Evolutionary conservation across 2,888 invertebrate genomes (phyloP).

Genomic region (Hecatera dysodea): DNA sequence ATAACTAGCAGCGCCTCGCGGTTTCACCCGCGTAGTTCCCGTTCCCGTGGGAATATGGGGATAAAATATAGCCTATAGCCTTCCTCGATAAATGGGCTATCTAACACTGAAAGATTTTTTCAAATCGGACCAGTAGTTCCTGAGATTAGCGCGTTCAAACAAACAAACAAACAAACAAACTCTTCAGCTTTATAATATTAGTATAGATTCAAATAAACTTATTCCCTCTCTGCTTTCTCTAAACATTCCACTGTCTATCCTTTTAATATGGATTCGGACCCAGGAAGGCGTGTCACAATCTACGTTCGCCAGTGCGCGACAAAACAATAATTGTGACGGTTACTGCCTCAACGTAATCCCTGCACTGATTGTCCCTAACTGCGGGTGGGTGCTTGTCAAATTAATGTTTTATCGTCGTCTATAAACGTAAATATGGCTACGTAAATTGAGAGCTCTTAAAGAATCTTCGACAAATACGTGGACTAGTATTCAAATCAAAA

Average conservation of each 20-base stretch:
- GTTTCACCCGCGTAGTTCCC: too few relatives aligned
- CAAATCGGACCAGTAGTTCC: too few relatives aligned
- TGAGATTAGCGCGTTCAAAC: too few relatives aligned
- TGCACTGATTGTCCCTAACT: conserved; percentile 57
- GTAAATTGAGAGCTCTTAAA: not conserved
- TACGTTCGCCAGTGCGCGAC: conserved; percentile 52
- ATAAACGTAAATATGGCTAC: conserved; percentile 26
- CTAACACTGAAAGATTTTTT: too few relatives aligned
- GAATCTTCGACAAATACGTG: not conserved
- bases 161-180: too few relatives aligned
- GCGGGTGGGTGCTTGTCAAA: conserved; percentile 49
- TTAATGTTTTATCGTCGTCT: conserved; percentile 58
- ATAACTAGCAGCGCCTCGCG: too few relatives aligned
- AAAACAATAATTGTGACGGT: conserved; percentile 67
- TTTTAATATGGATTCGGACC: conserved; percentile 53
- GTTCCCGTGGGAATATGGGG: too few relatives aligned
- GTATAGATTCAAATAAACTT: too few relatives aligned
- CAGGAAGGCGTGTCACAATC: conserved; percentile 64
- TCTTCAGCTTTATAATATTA: too few relatives aligned
- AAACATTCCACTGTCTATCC: conserved; percentile 38
- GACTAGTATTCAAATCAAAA: not conserved
- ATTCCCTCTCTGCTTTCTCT: conserved; percentile 17
- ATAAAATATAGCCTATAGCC: too few relatives aligned
- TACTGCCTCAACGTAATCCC: conserved; percentile 50
- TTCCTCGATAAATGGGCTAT: too few relatives aligned